Evolutionary conservation across 2,113 vertebrate genomes (phyloP).

Genomic region (Capreolus pygargus): DNA sequence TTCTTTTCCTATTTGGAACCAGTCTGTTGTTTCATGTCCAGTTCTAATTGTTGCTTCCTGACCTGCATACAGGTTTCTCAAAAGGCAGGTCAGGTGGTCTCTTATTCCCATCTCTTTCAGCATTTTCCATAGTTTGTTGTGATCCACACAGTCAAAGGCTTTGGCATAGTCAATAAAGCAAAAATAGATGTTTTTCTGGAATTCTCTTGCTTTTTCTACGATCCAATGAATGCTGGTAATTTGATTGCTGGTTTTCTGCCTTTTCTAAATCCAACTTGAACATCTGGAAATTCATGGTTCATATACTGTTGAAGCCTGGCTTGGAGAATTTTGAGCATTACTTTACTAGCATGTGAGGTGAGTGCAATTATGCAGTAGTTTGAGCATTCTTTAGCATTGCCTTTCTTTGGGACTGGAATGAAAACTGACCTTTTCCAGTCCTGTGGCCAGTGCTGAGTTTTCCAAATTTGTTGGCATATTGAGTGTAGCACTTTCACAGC

Average conservation of each 20-base stretch:
- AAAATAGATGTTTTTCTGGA: neutral
- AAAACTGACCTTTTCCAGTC: neutral
- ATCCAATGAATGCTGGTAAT: neutral
- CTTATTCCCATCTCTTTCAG: neutral
- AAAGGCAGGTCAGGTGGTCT: neutral
- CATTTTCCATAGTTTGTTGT: neutral
- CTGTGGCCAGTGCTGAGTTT: neutral
- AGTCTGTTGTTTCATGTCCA: neutral
- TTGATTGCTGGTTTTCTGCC: neutral
- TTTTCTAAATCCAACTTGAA: neutral
- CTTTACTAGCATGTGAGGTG: neutral
- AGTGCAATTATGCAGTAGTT: neutral
- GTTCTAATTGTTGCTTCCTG: neutral
- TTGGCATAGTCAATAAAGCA: neutral
- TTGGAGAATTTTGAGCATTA: neutral
- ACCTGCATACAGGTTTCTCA: neutral
- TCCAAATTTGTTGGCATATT: neutral
- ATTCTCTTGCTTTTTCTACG: neutral
- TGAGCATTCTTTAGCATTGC: neutral
- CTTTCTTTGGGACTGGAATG: neutral
- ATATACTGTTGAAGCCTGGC: neutral
- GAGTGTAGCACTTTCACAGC: neutral
- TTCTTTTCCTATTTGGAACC: neutral
- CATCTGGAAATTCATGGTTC: neutral
- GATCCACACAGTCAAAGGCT: neutral